A percentile compares a stretch with the other conserved stretches of the same genome.
Conservation (phyloP, 2,797 vertebrate genomes). For the Mus caroli region DNA sequence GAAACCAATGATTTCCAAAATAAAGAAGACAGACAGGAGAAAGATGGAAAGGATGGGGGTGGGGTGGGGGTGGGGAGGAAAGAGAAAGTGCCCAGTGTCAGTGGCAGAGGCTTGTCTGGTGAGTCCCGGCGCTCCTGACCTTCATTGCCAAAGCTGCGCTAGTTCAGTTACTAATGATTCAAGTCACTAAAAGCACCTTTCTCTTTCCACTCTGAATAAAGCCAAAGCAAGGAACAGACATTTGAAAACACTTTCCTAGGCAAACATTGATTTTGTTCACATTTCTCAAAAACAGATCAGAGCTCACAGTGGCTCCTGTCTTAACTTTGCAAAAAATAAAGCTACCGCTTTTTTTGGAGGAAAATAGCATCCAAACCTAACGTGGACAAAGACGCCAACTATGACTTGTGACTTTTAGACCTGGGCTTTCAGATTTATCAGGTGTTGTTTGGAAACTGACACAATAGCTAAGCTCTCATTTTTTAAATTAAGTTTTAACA, state of each 20-base stretch:
- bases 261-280: neutral
- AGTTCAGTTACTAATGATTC: neutral
- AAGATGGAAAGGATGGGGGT: neutral
- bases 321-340: neutral
- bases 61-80: neutral
- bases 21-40: slow-evolving; percentile 20
- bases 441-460: neutral
- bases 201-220: neutral
- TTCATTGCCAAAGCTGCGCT: neutral
- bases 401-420: neutral
- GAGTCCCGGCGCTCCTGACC: fast-evolving
- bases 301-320: neutral
- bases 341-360: neutral
- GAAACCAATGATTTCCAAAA: slow-evolving; percentile 60
- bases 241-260: slow-evolving; percentile 42
- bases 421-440: neutral
- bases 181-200: neutral
- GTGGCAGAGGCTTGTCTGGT: neutral
- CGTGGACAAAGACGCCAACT: neutral
- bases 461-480: neutral
- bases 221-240: neutral
- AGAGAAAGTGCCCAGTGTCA: neutral
- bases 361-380: neutral
- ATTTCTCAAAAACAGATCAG: slow-evolving; percentile 54
- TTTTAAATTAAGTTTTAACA: neutral